These are phyloP conservation scores for Machaerirhynchus nigripectus DNA, from an alignment of 2,113 vertebrate species.

Conservation along the genomic window DNA sequence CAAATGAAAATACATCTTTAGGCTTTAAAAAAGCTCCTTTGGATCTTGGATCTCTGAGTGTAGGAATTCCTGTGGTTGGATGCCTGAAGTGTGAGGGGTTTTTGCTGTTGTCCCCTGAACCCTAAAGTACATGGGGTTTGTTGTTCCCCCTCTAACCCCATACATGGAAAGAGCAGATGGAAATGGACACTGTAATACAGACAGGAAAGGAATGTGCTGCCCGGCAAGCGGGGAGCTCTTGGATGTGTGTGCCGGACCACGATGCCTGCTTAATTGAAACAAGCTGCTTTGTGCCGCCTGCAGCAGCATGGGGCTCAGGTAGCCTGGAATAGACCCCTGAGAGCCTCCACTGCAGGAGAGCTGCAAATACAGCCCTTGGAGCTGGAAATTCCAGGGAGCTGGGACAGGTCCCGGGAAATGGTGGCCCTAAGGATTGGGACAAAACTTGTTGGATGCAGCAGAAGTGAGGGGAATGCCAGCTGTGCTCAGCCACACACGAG, in stretches of 20 bases:
- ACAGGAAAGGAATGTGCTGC: not conserved
- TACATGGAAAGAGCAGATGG: not conserved
- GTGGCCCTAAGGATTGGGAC: accelerated
- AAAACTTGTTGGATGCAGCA: not conserved
- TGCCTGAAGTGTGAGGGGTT: not conserved
- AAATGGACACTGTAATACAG: not conserved
- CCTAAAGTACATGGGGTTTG: not conserved
- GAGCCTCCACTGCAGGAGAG: accelerated
- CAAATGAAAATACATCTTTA: not conserved
- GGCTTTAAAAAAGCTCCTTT: not conserved
- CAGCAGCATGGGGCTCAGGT: not conserved
- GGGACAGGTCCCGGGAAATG: not conserved
- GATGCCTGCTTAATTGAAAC: not conserved
- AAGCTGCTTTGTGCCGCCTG: not conserved
- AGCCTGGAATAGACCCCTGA: not conserved
- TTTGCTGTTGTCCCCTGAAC: not conserved
- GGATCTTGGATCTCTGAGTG: not conserved
- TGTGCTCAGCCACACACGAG: not conserved
- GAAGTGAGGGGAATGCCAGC: not conserved
- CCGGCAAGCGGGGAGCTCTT: not conserved
- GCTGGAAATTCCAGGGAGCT: not conserved
- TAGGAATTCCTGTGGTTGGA: not conserved
- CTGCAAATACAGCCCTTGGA: not conserved
- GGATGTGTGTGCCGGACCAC: not conserved
- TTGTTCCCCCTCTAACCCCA: not conserved